These are phyloP conservation scores for Platyrinchus mystaceus DNA, from an alignment of 2,797 vertebrate genomes.

Conservation along the genomic window DNA sequence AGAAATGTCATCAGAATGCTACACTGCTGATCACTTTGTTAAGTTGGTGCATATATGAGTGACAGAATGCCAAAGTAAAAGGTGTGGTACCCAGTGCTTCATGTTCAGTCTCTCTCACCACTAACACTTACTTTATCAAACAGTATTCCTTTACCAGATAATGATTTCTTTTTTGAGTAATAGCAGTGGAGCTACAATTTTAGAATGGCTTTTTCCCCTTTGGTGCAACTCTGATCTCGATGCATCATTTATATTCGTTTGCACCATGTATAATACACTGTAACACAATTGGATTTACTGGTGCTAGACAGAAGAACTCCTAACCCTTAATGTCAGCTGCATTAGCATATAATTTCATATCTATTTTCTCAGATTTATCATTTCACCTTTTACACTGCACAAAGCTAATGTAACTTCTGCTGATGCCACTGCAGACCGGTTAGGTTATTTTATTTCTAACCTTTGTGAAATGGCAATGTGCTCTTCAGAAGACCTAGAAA, in stretches of 20 bases:
- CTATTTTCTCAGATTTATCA: constrained; percentile 70
- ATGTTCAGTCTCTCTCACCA: neutral
- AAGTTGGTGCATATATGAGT: neutral
- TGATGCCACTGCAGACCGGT: constrained; percentile 57
- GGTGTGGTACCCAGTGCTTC: neutral
- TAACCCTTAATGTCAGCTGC: constrained; percentile 67
- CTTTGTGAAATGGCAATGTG: constrained; percentile 66
- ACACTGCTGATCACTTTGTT: neutral
- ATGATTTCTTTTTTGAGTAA: constrained; percentile 21
- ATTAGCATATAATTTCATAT: constrained; percentile 71
- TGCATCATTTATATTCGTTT: constrained; percentile 60
- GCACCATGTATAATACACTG: constrained; percentile 35
- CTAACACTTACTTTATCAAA: neutral
- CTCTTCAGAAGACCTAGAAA: constrained; percentile 66
- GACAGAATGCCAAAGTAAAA: neutral
- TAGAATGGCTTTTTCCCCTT: constrained; percentile 42
- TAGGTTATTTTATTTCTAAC: constrained; percentile 70
- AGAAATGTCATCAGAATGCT: neutral
- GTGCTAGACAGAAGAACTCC: constrained; percentile 50
- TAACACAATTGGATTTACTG: constrained; percentile 62
- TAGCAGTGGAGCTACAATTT: constrained; percentile 40
- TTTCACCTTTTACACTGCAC: constrained; percentile 64
- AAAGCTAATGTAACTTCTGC: constrained; percentile 68
- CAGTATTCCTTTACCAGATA: neutral
- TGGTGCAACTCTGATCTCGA: constrained; percentile 40